phyloP scores from a whole-genome alignment of 2,888 invertebrate species.

The Sympetrum striolatum region DNA sequence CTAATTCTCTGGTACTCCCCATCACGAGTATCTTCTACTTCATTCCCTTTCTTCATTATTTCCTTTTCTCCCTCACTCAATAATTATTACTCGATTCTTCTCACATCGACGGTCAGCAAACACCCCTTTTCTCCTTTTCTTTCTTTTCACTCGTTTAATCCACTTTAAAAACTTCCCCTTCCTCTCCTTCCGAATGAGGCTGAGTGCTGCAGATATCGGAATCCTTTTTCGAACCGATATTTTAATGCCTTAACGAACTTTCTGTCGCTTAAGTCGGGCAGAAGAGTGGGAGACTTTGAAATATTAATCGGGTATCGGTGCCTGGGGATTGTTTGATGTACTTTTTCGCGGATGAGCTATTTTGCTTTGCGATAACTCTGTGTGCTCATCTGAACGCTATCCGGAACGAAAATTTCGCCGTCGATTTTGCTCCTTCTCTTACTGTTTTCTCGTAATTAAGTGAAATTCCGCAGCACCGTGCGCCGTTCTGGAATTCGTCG shows the following conservation, averaged over 20 bases:
- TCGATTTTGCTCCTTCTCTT: not conserved
- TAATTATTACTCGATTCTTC: constrained; percentile 37
- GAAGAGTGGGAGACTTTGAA: not conserved
- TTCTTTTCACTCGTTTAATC: not conserved
- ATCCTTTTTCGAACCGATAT: constrained; percentile 22
- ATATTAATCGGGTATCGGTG: not conserved
- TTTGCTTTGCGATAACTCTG: not conserved
- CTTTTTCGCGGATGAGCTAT: not conserved
- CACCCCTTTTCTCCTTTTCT: not conserved
- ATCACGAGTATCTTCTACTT: not conserved
- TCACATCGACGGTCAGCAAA: not conserved
- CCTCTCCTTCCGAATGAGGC: not conserved
- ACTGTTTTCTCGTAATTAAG: no score
- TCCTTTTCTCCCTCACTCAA: not conserved
- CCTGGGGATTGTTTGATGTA: not conserved
- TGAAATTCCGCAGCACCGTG: no score
- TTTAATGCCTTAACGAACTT: constrained; percentile 40
- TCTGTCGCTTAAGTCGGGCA: constrained; percentile 9
- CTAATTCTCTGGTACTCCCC: not conserved
- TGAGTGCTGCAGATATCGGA: constrained; percentile 32
- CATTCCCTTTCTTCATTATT: not conserved
- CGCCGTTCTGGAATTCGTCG: no score
- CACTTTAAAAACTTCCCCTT: not conserved
- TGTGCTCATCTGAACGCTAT: not conserved
- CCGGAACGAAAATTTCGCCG: not conserved